A percentile compares a stretch with the other conserved stretches of the same genome.
Evolutionary conservation across 2,797 vertebrate genomes (phyloP).

Genomic region (Phataginus tricuspis): DNA sequence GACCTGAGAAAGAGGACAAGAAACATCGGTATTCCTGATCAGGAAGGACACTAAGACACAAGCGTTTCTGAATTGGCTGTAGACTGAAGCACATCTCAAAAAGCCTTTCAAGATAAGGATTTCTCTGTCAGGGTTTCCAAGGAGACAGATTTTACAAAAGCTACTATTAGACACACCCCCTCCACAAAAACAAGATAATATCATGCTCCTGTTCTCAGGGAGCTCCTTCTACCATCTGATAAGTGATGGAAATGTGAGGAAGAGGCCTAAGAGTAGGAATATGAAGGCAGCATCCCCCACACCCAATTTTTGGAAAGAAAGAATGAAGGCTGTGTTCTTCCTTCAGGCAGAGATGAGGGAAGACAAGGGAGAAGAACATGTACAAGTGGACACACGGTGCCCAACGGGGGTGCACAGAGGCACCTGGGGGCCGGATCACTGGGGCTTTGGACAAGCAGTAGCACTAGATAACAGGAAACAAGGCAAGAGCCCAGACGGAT

Average conservation of each 20-base stretch:
- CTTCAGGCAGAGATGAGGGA: neutral
- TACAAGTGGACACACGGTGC: neutral
- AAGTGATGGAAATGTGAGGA: constrained; percentile 7
- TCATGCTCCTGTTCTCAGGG: neutral
- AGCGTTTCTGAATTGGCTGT: neutral
- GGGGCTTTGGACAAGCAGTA: neutral
- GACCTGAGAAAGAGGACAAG: neutral
- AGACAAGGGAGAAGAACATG: neutral
- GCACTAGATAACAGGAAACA: neutral
- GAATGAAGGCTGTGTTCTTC: neutral
- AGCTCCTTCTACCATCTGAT: neutral
- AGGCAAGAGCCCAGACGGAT: neutral
- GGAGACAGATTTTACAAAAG: constrained; percentile 66
- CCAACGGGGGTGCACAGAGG: neutral
- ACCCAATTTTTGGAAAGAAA: neutral
- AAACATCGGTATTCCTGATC: neutral
- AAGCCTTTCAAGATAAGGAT: neutral
- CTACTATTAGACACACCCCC: constrained; percentile 54
- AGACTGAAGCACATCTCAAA: neutral
- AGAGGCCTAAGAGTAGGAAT: neutral
- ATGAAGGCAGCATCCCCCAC: neutral
- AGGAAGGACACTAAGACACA: neutral
- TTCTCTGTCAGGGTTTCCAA: constrained; percentile 66
- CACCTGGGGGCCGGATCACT: accelerated
- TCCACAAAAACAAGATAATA: neutral